Percentiles rank a stretch among this genome's conserved stretches.
Evolutionary conservation across 2,888 invertebrate species (phyloP).

Genomic region (Salpingus planirostris): DNA sequence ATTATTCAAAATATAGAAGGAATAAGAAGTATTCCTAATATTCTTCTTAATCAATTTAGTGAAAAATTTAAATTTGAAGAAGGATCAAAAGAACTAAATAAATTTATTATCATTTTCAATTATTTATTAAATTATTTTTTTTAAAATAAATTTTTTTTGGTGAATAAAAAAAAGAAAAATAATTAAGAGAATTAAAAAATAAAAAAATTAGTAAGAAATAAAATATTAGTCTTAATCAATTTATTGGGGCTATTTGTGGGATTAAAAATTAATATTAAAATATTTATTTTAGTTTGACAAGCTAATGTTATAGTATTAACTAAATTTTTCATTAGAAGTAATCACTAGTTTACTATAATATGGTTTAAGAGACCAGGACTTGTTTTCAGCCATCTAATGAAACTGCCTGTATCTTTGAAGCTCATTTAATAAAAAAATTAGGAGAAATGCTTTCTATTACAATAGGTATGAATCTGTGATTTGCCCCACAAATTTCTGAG

Average conservation of each 20-base stretch:
- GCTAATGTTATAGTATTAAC: conserved; percentile 50
- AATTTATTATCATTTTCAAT: conserved; percentile 58
- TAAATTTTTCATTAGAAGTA: conserved; percentile 55
- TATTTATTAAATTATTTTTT: conserved; percentile 31
- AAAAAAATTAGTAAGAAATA: conserved; percentile 41
- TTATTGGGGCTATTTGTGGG: conserved; percentile 59
- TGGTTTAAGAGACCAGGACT: conserved; percentile 65
- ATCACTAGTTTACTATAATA: conserved; percentile 51
- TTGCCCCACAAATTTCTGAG: conserved; percentile 73
- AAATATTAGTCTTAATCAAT: conserved; percentile 42
- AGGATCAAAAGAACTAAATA: conserved; percentile 62
- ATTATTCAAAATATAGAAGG: conserved; percentile 48
- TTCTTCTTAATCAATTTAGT: conserved; percentile 53
- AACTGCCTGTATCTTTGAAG: conserved; percentile 42
- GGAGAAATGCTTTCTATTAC: conserved; percentile 51
- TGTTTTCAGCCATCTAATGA: conserved; percentile 61
- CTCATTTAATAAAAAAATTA: conserved; percentile 51
- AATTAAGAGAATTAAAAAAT: conserved; percentile 47
- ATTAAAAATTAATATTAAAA: conserved; percentile 54
- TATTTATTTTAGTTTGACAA: conserved; percentile 59
- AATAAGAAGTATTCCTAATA: conserved; percentile 45
- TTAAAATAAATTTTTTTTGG: conserved; percentile 41
- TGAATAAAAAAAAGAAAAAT: conserved; percentile 42
- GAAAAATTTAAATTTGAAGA: conserved; percentile 45
- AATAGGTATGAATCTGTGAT: conserved; percentile 75